phyloP scores from a whole-genome alignment of 53 echinoderm and acorn worm genomes.

The Holothuria scabra region DNA sequence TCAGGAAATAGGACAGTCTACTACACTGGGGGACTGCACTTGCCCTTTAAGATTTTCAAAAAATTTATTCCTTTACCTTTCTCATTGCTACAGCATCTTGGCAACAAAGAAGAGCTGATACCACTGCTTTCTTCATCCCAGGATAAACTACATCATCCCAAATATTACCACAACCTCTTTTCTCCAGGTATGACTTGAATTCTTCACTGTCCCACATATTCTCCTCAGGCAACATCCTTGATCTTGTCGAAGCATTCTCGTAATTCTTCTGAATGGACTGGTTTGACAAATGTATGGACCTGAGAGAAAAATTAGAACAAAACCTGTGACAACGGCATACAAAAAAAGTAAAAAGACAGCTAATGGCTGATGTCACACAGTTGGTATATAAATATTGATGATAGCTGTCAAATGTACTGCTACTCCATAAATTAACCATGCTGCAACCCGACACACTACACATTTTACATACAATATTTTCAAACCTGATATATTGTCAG shows the following conservation, averaged over 20 bases:
- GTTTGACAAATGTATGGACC: constrained; percentile 95
- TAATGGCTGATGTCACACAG: no score
- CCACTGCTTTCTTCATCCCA: constrained; percentile 95
- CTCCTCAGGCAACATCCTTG: constrained; percentile 80
- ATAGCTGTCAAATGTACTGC: no score
- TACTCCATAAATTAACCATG: no score
- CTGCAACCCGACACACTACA: no score
- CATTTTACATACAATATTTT: no score
- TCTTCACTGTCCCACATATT: constrained; percentile 95
- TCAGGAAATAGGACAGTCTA: no score
- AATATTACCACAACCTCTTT: constrained; percentile 78
- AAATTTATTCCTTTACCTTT: constrained; percentile 63
- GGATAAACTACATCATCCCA: constrained; percentile 91
- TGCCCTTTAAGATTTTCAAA: neutral
- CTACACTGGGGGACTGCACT: no score
- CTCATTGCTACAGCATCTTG: constrained; percentile 91
- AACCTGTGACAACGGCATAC: neutral
- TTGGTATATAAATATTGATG: no score
- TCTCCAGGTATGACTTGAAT: constrained; percentile 82
- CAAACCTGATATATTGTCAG: no score
- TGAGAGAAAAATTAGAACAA: constrained; percentile 28
- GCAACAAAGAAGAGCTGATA: constrained; percentile 77
- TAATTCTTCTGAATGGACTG: constrained; percentile 95
- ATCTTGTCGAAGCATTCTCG: constrained; percentile 65
- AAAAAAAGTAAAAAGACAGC: no score